Percentiles rank a stretch among this genome's conserved stretches.
Conservation (phyloP, 2,888 invertebrate genomes). For the Notodonta ziczac region DNA sequence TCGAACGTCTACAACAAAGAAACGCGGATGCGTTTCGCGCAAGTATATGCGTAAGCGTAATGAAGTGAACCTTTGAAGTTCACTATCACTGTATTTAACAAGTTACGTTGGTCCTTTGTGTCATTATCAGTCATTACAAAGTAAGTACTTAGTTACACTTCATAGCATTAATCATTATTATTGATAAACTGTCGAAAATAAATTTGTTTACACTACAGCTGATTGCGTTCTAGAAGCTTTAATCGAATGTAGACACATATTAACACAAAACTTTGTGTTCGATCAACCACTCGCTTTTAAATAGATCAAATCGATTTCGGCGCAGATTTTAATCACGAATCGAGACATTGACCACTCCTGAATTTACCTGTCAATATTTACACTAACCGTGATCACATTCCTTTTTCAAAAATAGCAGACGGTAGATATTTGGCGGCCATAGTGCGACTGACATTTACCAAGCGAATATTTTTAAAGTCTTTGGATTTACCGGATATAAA, state of each 20-base stretch:
- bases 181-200: slow-evolving; percentile 13
- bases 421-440: slow-evolving; percentile 14
- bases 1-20: too few species aligned
- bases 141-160: not conserved
- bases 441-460: slow-evolving; percentile 28
- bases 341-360: slow-evolving; percentile 10
- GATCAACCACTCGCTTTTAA: not conserved
- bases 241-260: slow-evolving; percentile 19
- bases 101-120: not conserved
- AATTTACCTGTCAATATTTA: slow-evolving; percentile 23
- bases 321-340: slow-evolving; percentile 9
- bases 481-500: slow-evolving; percentile 24
- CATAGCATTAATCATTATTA: slow-evolving; percentile 28
- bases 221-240: slow-evolving; percentile 18
- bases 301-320: not conserved
- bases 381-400: slow-evolving; percentile 18
- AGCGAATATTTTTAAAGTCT: too few species aligned
- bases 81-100: too few species aligned
- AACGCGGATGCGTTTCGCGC: too few species aligned
- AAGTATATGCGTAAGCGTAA: too few species aligned
- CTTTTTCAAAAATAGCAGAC: slow-evolving; percentile 20
- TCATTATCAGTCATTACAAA: slow-evolving; percentile 7
- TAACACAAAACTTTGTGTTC: too few species aligned
- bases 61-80: too few species aligned
- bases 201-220: slow-evolving; percentile 14